Conservation (phyloP, 1,140 invertebrate genomes). For the Ridgeia piscesae region DNA sequence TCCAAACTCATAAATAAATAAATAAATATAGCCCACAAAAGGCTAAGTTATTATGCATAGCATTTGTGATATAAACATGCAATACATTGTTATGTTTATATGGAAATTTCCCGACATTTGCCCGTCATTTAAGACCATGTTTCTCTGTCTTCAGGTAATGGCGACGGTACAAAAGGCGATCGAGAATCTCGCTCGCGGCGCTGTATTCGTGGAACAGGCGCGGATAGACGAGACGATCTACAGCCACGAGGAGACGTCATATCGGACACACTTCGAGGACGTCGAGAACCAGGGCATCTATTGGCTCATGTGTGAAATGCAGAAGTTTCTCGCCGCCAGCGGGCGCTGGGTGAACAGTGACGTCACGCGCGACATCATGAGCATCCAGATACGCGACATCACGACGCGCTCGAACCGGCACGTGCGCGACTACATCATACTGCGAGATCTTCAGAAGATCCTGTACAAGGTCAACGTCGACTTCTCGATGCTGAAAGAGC, state of each 20-base stretch:
- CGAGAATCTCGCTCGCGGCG: constrained; percentile 13
- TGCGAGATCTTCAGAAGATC: constrained; percentile 18
- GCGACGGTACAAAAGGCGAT: constrained; percentile 8
- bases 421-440: constrained; percentile 22
- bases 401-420: neutral
- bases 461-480: constrained; percentile 17
- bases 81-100: neutral
- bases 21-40: neutral
- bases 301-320: constrained; percentile 22
- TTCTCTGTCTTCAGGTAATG: neutral
- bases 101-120: neutral
- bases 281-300: constrained; percentile 19
- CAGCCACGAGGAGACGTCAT: neutral
- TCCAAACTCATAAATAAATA: neutral
- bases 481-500: constrained; percentile 14
- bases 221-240: constrained; percentile 17
- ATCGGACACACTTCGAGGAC: constrained; percentile 9
- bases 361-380: constrained; percentile 18
- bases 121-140: neutral
- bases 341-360: neutral
- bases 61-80: neutral
- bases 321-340: neutral
- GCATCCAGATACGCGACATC: constrained; percentile 15
- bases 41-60: neutral
- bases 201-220: constrained; percentile 23